Evolutionary conservation across 2,888 invertebrate species (phyloP).

Genomic region (Gibbula magus): DNA sequence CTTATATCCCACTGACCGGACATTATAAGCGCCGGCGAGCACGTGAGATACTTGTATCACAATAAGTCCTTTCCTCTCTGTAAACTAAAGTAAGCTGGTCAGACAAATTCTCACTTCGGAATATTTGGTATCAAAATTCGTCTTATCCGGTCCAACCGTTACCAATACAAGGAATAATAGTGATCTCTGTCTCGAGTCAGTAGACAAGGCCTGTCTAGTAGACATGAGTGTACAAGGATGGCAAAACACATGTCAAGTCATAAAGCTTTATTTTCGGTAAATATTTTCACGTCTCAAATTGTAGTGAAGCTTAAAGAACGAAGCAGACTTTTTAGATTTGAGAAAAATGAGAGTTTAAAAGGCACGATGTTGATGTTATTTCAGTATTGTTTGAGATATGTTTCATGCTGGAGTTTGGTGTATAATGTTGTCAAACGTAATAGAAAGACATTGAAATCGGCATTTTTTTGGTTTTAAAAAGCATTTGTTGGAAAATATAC

Average conservation of each 20-base stretch:
- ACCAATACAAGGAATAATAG: background rate
- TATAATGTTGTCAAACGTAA: too few relatives aligned
- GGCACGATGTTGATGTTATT: background rate
- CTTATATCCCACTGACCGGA: background rate
- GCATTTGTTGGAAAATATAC: too few relatives aligned
- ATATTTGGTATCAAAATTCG: conserved; percentile 25
- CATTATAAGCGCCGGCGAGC: background rate
- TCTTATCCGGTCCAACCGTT: background rate
- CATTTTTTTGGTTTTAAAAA: too few relatives aligned
- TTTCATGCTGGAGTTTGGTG: too few relatives aligned
- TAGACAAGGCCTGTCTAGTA: background rate
- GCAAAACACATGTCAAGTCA: background rate
- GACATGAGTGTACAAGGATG: background rate
- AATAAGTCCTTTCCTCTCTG: background rate
- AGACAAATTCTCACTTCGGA: background rate
- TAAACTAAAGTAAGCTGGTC: background rate
- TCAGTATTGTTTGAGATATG: background rate
- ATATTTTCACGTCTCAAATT: background rate
- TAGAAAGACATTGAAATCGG: too few relatives aligned
- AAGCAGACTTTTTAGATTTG: background rate
- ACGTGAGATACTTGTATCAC: background rate
- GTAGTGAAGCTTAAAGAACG: background rate
- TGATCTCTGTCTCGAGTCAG: background rate
- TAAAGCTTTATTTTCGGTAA: background rate
- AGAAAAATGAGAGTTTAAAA: background rate